These are phyloP conservation scores for Brachionus rubens DNA, from an alignment of 1,140 invertebrate species.

Conservation along the genomic window DNA sequence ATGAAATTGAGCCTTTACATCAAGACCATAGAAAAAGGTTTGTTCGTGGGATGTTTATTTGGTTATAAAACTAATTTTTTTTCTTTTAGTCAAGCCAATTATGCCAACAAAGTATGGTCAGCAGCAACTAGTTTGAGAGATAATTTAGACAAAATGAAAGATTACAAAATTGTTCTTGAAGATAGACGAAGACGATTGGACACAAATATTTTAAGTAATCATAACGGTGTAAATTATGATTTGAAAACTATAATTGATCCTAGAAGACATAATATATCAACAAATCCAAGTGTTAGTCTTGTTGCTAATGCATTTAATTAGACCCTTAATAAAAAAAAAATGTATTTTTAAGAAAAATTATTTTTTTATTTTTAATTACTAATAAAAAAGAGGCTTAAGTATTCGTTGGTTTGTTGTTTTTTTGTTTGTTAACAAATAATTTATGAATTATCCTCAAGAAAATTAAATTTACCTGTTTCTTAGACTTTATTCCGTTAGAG, in stretches of 20 bases:
- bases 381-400: too few species aligned
- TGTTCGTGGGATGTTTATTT: not conserved
- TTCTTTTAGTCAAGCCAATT: not conserved
- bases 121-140: not conserved
- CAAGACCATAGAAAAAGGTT: conserved; percentile 17
- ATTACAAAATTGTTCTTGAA: not conserved
- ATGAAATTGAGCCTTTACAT: conserved; percentile 30
- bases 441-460: too few species aligned
- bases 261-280: conserved; percentile 18
- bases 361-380: not conserved
- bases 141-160: conserved; percentile 36
- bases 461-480: too few species aligned
- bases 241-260: conserved; percentile 18
- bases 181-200: conserved; percentile 24
- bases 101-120: conserved; percentile 10
- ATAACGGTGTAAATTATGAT: conserved; percentile 16
- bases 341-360: not conserved
- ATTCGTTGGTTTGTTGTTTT: too few species aligned
- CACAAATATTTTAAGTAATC: conserved; percentile 37
- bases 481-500: too few species aligned
- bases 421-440: too few species aligned
- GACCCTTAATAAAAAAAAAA: too few species aligned
- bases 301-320: not conserved
- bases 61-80: not conserved
- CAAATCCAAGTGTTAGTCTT: conserved; percentile 31